Percentiles rank a stretch among this genome's conserved stretches.
phyloP scores from a whole-genome alignment of 2,113 vertebrate genomes.

The Oplegnathus fasciatus region DNA sequence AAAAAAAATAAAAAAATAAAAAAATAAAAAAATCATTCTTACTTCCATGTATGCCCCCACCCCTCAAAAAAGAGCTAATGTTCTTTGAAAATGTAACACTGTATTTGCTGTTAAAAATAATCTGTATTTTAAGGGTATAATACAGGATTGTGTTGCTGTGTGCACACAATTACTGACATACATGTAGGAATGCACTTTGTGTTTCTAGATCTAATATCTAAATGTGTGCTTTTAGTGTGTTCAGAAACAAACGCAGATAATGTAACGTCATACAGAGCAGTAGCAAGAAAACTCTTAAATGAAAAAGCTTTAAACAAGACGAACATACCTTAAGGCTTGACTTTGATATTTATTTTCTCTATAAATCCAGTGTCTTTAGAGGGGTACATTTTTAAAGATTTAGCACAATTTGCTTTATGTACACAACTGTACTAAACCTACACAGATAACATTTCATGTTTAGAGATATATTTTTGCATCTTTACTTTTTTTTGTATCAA shows the following conservation, averaged over 20 bases:
- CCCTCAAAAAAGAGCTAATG: background rate
- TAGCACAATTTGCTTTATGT: constrained; percentile 16
- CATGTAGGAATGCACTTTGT: background rate
- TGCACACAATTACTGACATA: background rate
- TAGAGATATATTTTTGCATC: background rate
- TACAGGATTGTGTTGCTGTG: constrained; percentile 5
- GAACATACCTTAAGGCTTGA: background rate
- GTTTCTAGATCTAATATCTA: background rate
- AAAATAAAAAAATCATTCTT: too few species aligned
- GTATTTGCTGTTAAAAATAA: constrained; percentile 46
- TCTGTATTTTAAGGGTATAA: constrained; percentile 20
- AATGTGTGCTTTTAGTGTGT: background rate
- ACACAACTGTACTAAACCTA: background rate
- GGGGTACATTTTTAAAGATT: constrained; percentile 57
- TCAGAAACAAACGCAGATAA: background rate
- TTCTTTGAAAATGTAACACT: constrained; percentile 34
- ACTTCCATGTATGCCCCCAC: constrained; percentile 48
- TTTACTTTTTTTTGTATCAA: background rate
- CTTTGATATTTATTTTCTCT: constrained; percentile 57
- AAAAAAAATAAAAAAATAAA: too few species aligned
- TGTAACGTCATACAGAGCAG: background rate
- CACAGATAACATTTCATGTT: constrained; percentile 30
- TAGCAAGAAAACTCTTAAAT: background rate
- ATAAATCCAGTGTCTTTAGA: constrained; percentile 59
- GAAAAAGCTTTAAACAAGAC: constrained; percentile 1